Percentiles rank a stretch among this genome's conserved stretches.
Conservation (phyloP, 2,797 vertebrate species). For the Crypturellus tataupa region DNA sequence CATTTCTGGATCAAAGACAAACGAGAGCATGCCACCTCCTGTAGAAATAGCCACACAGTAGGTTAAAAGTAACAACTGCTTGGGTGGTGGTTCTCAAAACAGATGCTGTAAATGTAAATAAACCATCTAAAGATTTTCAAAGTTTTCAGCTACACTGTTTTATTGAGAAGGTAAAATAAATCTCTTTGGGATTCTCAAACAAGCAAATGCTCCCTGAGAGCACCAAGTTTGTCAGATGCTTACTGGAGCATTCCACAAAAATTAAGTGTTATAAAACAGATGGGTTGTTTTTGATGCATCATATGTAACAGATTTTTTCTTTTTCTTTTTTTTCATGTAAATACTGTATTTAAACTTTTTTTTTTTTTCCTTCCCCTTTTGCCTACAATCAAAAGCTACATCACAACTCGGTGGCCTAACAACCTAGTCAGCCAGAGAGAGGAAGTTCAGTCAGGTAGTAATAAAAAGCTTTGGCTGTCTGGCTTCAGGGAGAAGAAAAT, state of each 20-base stretch:
- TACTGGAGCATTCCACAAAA: background rate
- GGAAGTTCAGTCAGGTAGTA: conserved; percentile 66
- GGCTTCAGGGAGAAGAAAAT: conserved; percentile 71
- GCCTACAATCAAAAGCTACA: conserved; percentile 33
- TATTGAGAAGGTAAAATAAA: background rate
- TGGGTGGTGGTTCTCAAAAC: accelerated
- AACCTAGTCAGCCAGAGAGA: conserved; percentile 59
- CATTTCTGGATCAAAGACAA: background rate
- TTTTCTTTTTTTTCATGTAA: background rate
- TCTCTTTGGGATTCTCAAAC: background rate
- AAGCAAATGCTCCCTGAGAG: background rate
- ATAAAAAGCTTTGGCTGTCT: conserved; percentile 69
- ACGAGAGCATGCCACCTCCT: background rate
- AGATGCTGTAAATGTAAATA: background rate
- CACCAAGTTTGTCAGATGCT: background rate
- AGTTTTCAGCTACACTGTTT: background rate
- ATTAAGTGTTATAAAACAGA: background rate
- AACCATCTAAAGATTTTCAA: background rate
- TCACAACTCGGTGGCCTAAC: conserved; percentile 51
- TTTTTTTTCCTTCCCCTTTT: conserved; percentile 21
- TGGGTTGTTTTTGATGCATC: background rate
- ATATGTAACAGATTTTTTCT: background rate
- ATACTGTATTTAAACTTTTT: conserved; percentile 30
- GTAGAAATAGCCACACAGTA: background rate
- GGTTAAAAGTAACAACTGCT: background rate